These are phyloP conservation scores for Cheilinus undulatus DNA, from an alignment of 2,113 vertebrate species.

Conservation along the genomic window DNA sequence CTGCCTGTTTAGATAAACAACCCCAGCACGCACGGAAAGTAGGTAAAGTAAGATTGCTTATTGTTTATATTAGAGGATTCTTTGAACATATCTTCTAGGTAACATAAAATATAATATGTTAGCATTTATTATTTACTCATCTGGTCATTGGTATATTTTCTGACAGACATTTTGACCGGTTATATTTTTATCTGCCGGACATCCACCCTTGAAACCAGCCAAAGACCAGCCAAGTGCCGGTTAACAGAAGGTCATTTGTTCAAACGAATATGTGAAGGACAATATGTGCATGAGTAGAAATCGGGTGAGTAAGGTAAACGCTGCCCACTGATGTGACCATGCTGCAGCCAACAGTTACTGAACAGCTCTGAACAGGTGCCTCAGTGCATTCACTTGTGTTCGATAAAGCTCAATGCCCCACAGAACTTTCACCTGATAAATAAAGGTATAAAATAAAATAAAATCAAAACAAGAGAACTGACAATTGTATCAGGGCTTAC, in stretches of 20 bases:
- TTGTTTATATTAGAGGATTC: too few species aligned
- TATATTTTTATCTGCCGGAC: too few species aligned
- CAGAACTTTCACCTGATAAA: slow-evolving; percentile 17
- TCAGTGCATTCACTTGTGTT: slow-evolving; percentile 32
- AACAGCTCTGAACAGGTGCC: slow-evolving; percentile 32
- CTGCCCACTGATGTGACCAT: slow-evolving; percentile 25
- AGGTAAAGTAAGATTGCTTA: too few species aligned
- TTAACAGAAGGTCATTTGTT: slow-evolving; percentile 34
- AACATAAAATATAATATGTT: too few species aligned
- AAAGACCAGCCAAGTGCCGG: too few species aligned
- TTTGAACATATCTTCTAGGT: too few species aligned
- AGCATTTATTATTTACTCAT: too few species aligned
- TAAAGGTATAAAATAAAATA: neutral
- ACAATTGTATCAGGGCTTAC: slow-evolving; percentile 19
- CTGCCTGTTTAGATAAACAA: too few species aligned
- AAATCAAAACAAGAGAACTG: neutral
- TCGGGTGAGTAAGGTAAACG: slow-evolving; percentile 14
- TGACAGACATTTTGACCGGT: too few species aligned
- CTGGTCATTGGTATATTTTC: too few species aligned
- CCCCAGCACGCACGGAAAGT: too few species aligned
- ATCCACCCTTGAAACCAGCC: too few species aligned
- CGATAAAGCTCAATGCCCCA: slow-evolving; percentile 27
- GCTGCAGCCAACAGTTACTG: slow-evolving; percentile 14
- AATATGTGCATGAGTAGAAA: neutral
- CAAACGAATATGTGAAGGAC: neutral